These are phyloP conservation scores for Corythucha ciliata DNA, from an alignment of 2,888 invertebrate species.

Conservation along the genomic window DNA sequence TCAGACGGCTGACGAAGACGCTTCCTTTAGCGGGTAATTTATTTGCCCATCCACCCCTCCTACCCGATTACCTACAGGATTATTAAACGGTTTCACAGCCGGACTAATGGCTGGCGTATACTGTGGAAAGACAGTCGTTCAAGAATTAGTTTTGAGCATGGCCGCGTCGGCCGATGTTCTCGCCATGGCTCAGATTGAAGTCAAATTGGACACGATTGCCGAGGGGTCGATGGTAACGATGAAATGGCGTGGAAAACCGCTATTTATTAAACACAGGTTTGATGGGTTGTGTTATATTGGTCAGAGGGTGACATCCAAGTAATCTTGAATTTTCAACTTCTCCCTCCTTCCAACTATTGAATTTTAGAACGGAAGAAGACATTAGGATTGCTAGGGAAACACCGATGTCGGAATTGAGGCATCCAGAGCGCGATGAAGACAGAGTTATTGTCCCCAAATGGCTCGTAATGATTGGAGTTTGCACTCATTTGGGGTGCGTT, in stretches of 20 bases:
- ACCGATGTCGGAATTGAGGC: slow-evolving; percentile 53
- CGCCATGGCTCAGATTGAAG: slow-evolving; percentile 91
- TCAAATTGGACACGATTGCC: slow-evolving; percentile 79
- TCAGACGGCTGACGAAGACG: no score
- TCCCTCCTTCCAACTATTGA: not conserved
- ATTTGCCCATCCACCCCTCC: not conserved
- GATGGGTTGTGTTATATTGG: no score
- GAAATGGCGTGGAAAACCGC: slow-evolving; percentile 95
- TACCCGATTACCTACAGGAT: not conserved
- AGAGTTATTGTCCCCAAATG: slow-evolving; percentile 78
- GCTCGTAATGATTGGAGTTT: slow-evolving; percentile 90
- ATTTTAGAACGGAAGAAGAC: slow-evolving; percentile 10
- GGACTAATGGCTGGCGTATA: slow-evolving; percentile 44
- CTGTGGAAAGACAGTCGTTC: slow-evolving; percentile 72
- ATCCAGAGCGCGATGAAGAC: slow-evolving; percentile 73
- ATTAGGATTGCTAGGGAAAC: slow-evolving; percentile 13
- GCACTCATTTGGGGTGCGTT: slow-evolving; percentile 95
- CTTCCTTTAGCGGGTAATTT: not conserved
- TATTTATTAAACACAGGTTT: slow-evolving; percentile 56
- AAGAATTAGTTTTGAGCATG: slow-evolving; percentile 69
- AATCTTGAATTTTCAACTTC: not conserved
- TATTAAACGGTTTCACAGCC: slow-evolving; percentile 11
- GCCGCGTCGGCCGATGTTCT: slow-evolving; percentile 86
- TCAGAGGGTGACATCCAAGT: no score
- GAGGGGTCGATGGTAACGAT: slow-evolving; percentile 91